Evolutionary conservation across 2,888 invertebrate genomes (phyloP).

Genomic region (Drosophila robusta): DNA sequence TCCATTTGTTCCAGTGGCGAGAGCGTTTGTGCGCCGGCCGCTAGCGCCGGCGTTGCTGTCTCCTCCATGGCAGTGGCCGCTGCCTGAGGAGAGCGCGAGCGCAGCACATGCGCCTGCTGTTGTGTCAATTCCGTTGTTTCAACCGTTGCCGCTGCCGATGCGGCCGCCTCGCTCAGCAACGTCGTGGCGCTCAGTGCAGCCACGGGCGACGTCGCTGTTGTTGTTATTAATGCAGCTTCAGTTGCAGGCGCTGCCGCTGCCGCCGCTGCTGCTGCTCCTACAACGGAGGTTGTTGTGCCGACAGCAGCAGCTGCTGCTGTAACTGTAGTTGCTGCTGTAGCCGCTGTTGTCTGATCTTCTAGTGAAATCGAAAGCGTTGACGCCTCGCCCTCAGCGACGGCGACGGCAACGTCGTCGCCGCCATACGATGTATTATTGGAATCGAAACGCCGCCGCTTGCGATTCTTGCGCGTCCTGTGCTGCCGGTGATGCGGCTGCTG

Average conservation of each 20-base stretch:
- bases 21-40: conserved; percentile 47
- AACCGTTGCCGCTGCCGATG: conserved; percentile 51
- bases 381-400: conserved; percentile 21
- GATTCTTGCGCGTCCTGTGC: conserved; percentile 87
- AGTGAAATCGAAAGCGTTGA: conserved; percentile 65
- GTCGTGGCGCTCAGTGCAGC: conserved; percentile 59
- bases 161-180: conserved; percentile 66
- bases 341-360: conserved; percentile 22
- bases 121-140: conserved; percentile 65
- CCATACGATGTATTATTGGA: conserved; percentile 76
- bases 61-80: conserved; percentile 58
- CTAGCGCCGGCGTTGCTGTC: conserved; percentile 50
- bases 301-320: conserved; percentile 6
- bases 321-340: conserved; percentile 1
- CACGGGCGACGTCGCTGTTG: conserved; percentile 53
- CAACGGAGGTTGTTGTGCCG: conserved; percentile 3
- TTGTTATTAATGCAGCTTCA: conserved; percentile 8
- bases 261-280: conserved; percentile 4
- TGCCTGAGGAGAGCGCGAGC: conserved; percentile 66
- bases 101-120: conserved; percentile 73
- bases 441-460: conserved; percentile 85
- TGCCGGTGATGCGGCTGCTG: conserved; percentile 75
- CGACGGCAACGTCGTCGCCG: conserved; percentile 52
- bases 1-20: conserved; percentile 62
- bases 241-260: conserved; percentile 4